Base-by-base conservation (phyloP, 2,113 vertebrate species). In the Marcusenius ussheri region DNA sequence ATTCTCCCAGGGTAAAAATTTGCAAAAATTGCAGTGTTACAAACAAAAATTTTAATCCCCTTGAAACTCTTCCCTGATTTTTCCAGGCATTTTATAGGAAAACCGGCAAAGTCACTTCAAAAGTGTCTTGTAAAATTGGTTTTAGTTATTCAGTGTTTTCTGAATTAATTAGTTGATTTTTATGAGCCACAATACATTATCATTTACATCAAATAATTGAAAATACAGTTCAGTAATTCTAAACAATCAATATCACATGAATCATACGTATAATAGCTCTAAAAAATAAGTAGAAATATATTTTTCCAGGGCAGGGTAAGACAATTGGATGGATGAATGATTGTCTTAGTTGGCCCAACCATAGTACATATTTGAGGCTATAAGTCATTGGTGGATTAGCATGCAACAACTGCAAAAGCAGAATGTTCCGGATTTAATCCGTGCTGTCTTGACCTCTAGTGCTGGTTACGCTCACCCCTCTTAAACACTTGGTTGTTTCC, bases 31-130 rank as follows among this genome's bases (percentile, higher is more conserved):
- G 39, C n/a, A 39, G 39, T 42, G 15, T 83, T 83, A 21, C 24
- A 84, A 85, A 84, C n/a, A 45, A 45, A 47, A 21, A 10, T 1
- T 6, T 49, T 27, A 3, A 46, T 46, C 19, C 21, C 7, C 77
- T 42, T 45, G 8, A 83, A 85, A 85, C 42, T 27, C 74, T 77
- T 77, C 35, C 13, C 31, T 21, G n/a, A 47, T n/a, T 21, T 56
- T 56, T 56, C 19, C 53, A 89, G 49, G 83, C 86, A 87, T 91
- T 58, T 83, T 86, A 89, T 83, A 90, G 47, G 89, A 74, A 49
- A 49, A 83, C n/a, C 8, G 1, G 84, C 11, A 24, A 88, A 83
- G 27, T 35, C 24, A 39, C 50, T 58, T 90, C 15, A 0, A 77
- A 35, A 35, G 27, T 39, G 70, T 77, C 42, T 46, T 45, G 31